phyloP scores from a whole-genome alignment of 2,888 invertebrate species.

The Mythimna ferrago region DNA sequence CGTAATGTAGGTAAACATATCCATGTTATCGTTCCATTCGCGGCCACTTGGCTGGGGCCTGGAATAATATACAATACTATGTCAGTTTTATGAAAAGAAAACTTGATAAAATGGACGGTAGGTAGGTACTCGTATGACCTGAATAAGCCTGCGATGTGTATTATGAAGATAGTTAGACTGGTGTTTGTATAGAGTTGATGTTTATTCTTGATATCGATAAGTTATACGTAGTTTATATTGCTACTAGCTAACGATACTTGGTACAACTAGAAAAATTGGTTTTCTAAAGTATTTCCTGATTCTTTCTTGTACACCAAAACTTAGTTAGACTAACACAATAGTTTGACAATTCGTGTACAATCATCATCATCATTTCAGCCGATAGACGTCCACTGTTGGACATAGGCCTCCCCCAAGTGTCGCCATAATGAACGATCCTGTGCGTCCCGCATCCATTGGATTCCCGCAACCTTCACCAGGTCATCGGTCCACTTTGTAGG shows the following conservation, averaged over 20 bases:
- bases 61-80: constrained; percentile 58
- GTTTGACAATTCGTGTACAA: too few species aligned
- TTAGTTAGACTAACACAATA: too few species aligned
- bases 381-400: too few species aligned
- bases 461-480: too few species aligned
- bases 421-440: too few species aligned
- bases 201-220: constrained; percentile 9
- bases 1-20: constrained; percentile 58
- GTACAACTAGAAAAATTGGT: background rate
- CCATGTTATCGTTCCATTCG: constrained; percentile 61
- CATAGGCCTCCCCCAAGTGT: too few species aligned
- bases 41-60: constrained; percentile 51
- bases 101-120: constrained; percentile 43
- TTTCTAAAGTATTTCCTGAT: too few species aligned
- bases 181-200: background rate
- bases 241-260: background rate
- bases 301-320: too few species aligned
- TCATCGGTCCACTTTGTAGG: too few species aligned
- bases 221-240: background rate
- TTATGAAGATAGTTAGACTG: background rate
- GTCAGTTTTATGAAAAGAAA: constrained; percentile 59
- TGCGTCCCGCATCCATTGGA: too few species aligned
- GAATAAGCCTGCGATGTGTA: background rate
- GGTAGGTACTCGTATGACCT: constrained; percentile 16
- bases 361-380: too few species aligned